These are phyloP conservation scores for Glyphotaelius pellucidus DNA, from an alignment of 2,888 invertebrate genomes.

Conservation along the genomic window DNA sequence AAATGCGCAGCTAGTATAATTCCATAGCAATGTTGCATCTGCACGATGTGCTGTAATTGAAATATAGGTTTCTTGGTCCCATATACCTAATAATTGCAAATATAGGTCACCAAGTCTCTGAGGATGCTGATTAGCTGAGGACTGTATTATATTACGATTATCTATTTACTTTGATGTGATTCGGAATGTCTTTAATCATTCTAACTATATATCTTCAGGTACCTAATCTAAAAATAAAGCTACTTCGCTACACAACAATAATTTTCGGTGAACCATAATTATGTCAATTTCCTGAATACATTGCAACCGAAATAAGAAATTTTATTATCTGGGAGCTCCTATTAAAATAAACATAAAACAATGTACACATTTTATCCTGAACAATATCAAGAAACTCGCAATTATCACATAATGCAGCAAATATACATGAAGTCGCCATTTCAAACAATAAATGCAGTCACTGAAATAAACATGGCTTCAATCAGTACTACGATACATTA, in stretches of 20 bases:
- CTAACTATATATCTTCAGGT: too few species aligned
- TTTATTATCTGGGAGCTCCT: neutral
- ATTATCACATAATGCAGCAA: neutral
- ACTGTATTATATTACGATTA: too few species aligned
- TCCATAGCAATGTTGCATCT: neutral
- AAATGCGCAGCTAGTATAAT: neutral
- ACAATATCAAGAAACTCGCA: neutral
- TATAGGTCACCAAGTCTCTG: neutral
- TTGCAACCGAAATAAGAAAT: neutral
- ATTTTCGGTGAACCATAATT: neutral
- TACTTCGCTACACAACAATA: neutral
- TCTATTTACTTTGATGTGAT: too few species aligned
- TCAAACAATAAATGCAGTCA: neutral
- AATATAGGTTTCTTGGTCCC: neutral
- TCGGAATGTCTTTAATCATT: too few species aligned
- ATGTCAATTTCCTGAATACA: neutral
- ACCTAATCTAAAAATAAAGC: neutral
- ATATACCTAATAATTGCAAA: neutral
- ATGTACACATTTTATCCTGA: neutral
- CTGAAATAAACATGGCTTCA: neutral
- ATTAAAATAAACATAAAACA: neutral
- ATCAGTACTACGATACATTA: neutral
- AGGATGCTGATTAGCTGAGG: too few species aligned
- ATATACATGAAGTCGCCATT: neutral
- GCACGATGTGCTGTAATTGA: neutral